Evolutionary conservation across 2,113 vertebrate species (phyloP), one percentile per base, ranked within the genome.

Genomic region (Gambusia holbrooki): DNA sequence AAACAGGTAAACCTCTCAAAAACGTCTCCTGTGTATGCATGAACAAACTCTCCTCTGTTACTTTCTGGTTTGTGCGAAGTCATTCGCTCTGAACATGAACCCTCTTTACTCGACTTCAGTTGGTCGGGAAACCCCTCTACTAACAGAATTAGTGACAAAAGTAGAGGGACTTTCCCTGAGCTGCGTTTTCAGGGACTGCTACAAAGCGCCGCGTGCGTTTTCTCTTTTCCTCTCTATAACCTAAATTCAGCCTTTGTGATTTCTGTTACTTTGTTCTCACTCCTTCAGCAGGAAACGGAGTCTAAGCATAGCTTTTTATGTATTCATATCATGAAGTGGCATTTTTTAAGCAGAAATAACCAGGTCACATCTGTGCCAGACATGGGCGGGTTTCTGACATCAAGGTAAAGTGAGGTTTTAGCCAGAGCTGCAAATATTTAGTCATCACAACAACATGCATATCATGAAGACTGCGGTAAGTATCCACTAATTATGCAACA

Each of bases 1-100:
- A 99, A 98, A 88, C 98, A 98, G 96, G 98, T 97, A 88, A 90
- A 48, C 11, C 2, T 66, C 66, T n/a, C 42, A 14, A 5, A 17
- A 1, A 63, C 60, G 10, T 13, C 45, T 48, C 4, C 45, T 19
- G 45, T 48, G 17, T 19, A 17, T 17, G 17, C 45, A 48, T 48
- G 17, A 15, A 48, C 7, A 58, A 0, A 37, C 35, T 37, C 35
- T 37, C 35, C 35, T 37, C 73, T 14, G 22, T 25, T 30, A 25
- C 51, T 65, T 45, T 2, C 8, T 17, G 33, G 40, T 35, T 77
- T 84, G 78, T 89, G 82, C 76, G 27, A 40, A 84, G 83, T 88
- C 76, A 89, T 69, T 15, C 12, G 32, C 62, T 12, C 29, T 48
- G 73, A 12, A 64, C 42, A 62, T 19, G 5, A 73, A 4, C 62